A percentile compares a stretch with the other conserved stretches of the same genome.
Evolutionary conservation across 2,797 vertebrate genomes (phyloP).

Genomic region (Aselliscus stoliczkanus): DNA sequence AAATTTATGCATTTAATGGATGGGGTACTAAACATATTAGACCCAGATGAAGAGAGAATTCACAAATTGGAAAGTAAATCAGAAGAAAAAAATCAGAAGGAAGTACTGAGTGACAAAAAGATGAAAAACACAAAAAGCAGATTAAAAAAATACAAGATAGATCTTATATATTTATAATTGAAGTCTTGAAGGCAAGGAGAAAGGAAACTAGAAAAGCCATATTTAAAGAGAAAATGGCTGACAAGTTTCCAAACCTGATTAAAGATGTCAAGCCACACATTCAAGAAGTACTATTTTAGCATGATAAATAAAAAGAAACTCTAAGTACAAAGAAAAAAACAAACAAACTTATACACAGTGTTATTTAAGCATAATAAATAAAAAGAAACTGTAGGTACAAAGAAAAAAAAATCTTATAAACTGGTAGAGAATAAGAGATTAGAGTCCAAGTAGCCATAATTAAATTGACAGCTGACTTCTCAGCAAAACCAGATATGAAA

Average conservation of each 20-base stretch:
- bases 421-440: neutral
- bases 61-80: neutral
- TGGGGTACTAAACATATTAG: neutral
- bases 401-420: neutral
- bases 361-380: neutral
- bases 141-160: neutral
- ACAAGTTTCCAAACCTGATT: neutral
- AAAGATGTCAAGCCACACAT: neutral
- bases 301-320: neutral
- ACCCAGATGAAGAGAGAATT: slow-evolving; percentile 34
- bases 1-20: neutral
- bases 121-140: neutral
- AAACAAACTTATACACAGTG: neutral
- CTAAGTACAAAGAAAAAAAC: neutral
- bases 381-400: neutral
- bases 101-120: neutral
- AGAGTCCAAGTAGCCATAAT: neutral
- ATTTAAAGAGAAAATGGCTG: neutral
- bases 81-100: slow-evolving; percentile 30
- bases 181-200: neutral
- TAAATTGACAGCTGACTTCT: neutral
- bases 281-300: neutral
- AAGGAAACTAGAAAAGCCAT: neutral
- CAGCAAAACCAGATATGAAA: slow-evolving; percentile 9
- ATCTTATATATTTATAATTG: neutral